Evolutionary conservation across 2,888 invertebrate genomes (phyloP).

Genomic region (Ophraella communa): DNA sequence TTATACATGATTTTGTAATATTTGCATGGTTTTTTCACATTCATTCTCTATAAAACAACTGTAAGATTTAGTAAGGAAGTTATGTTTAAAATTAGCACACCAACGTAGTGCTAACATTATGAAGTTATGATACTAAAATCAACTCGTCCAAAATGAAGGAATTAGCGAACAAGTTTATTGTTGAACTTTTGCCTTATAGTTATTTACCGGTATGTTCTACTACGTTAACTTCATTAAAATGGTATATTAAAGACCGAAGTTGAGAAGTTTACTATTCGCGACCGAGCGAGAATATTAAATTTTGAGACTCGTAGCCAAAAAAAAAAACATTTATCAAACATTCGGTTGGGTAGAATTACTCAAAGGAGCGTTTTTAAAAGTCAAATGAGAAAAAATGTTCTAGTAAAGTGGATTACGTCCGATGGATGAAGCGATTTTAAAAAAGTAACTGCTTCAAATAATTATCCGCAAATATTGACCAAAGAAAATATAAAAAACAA

Average conservation of each 20-base stretch:
- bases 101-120: neutral
- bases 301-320: neutral
- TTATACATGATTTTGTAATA: too few species aligned
- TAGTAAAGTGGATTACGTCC: neutral
- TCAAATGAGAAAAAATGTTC: neutral
- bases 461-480: neutral
- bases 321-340: neutral
- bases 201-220: neutral
- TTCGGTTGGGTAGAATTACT: neutral
- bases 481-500: too few species aligned
- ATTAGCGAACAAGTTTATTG: neutral
- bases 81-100: too few species aligned
- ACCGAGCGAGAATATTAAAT: neutral
- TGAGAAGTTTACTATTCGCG: neutral
- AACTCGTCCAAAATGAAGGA: neutral
- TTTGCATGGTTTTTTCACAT: too few species aligned
- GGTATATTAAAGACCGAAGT: neutral
- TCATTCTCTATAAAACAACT: too few species aligned
- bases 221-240: neutral
- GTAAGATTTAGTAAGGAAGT: too few species aligned
- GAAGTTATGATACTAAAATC: neutral
- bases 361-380: neutral
- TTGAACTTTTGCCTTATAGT: neutral
- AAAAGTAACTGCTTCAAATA: too few species aligned
- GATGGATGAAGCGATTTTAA: neutral